Evolutionary conservation across 2,113 vertebrate species (phyloP).

Genomic region (Pygoscelis adeliae): DNA sequence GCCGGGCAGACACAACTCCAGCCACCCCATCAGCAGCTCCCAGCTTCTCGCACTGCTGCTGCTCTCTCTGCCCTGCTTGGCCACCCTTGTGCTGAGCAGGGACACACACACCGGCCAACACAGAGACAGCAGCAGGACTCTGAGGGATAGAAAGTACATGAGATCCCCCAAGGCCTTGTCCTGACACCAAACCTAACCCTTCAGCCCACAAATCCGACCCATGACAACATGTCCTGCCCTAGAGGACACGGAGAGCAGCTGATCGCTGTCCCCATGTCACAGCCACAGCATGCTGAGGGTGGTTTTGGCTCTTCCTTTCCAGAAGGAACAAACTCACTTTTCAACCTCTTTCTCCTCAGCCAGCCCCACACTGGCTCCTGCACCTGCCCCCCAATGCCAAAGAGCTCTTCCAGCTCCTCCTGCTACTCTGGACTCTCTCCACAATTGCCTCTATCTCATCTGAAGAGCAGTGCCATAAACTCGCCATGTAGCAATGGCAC

Average conservation of each 20-base stretch:
- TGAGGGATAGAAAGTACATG: neutral
- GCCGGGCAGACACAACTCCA: neutral
- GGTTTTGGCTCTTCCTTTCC: neutral
- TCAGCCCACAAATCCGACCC: neutral
- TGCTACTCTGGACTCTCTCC: neutral
- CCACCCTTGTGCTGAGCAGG: neutral
- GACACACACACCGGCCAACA: rapidly evolving
- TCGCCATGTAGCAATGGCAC: rapidly evolving
- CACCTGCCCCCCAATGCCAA: neutral
- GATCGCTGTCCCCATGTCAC: neutral
- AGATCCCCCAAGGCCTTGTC: neutral
- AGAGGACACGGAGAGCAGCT: neutral
- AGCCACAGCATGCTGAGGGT: rapidly evolving
- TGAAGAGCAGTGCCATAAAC: neutral
- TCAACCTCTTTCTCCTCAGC: neutral
- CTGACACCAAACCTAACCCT: neutral
- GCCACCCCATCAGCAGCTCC: neutral
- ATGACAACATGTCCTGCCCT: rapidly evolving
- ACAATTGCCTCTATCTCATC: neutral
- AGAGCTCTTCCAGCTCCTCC: neutral
- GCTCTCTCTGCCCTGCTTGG: neutral
- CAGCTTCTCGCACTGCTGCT: neutral
- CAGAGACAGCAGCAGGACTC: neutral
- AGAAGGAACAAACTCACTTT: neutral
- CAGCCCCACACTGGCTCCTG: neutral